Percentiles rank a stretch among this genome's conserved stretches.
These are phyloP conservation scores for Acleris literana DNA, from an alignment of 2,888 invertebrate genomes.

Conservation along the genomic window DNA sequence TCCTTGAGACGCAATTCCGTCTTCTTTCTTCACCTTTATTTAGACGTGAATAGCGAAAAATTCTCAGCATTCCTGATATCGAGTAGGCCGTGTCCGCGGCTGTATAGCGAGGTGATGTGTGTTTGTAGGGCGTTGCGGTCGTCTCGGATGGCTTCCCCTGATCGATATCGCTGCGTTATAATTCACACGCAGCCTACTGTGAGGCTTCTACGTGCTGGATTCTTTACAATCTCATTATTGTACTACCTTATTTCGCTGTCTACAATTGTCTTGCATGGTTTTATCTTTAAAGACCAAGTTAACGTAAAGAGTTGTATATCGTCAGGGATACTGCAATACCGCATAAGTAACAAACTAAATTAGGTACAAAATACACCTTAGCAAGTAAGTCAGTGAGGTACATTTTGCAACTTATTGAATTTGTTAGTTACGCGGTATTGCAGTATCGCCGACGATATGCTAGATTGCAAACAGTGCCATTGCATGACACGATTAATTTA, in stretches of 20 bases:
- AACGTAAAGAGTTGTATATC: no score
- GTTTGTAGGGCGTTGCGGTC: slow-evolving; percentile 31
- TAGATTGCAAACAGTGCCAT: no score
- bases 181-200: slow-evolving; percentile 26
- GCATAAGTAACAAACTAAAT: no score
- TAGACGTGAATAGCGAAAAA: not conserved
- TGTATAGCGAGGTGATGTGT: slow-evolving; percentile 13
- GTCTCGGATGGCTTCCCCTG: slow-evolving; percentile 34
- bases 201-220: slow-evolving; percentile 28
- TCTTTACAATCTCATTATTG: slow-evolving; percentile 35
- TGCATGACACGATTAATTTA: no score
- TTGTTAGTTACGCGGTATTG: no score
- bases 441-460: no score
- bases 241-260: slow-evolving; percentile 10
- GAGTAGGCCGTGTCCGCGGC: slow-evolving; percentile 4
- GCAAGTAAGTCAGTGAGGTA: no score
- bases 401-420: no score
- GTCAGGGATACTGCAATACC: no score
- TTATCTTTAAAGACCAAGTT: not conserved
- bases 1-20: no score
- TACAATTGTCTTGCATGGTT: slow-evolving; percentile 13
- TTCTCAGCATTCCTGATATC: slow-evolving; percentile 8
- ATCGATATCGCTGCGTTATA: slow-evolving; percentile 31
- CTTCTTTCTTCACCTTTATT: not conserved
- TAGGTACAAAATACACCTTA: no score